A percentile compares a stretch with the other conserved stretches of the same genome.
These are phyloP conservation scores for Ochropleura leucogaster DNA, from an alignment of 2,888 invertebrate genomes.

Conservation along the genomic window DNA sequence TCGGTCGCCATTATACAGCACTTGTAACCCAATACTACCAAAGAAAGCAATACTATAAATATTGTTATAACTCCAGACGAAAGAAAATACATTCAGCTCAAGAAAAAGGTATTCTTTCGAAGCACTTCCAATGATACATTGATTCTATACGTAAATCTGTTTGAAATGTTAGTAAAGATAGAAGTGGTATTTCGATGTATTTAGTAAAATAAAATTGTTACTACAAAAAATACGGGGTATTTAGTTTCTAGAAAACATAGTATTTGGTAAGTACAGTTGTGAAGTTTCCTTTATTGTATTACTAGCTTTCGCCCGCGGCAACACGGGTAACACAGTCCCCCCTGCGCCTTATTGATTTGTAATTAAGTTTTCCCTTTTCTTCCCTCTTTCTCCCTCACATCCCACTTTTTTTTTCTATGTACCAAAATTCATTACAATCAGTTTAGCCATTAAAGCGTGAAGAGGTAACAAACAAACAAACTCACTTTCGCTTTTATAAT, in stretches of 20 bases:
- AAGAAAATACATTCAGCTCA: constrained; percentile 9
- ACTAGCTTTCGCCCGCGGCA: too few species aligned
- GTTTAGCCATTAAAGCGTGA: too few species aligned
- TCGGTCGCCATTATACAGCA: constrained; percentile 26
- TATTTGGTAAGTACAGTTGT: background rate
- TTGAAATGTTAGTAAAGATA: constrained; percentile 10
- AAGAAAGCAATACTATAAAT: constrained; percentile 15
- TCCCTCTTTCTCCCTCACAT: too few species aligned
- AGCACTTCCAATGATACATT: constrained; percentile 17
- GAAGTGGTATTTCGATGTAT: constrained; percentile 2
- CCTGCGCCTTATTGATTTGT: too few species aligned
- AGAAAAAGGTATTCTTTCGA: constrained; percentile 20
- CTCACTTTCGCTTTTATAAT: too few species aligned
- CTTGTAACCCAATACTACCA: constrained; percentile 22
- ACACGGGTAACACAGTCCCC: too few species aligned
- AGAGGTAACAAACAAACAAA: too few species aligned
- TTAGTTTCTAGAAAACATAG: constrained; percentile 8
- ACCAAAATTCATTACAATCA: too few species aligned
- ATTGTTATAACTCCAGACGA: constrained; percentile 7
- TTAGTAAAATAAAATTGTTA: constrained; percentile 7
- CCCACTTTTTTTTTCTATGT: too few species aligned
- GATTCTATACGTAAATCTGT: constrained; percentile 15
- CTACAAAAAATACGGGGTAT: background rate
- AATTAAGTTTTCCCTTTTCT: too few species aligned
- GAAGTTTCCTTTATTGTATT: background rate